Conservation (phyloP, 2,113 vertebrate species). For the Anolis carolinensis region DNA sequence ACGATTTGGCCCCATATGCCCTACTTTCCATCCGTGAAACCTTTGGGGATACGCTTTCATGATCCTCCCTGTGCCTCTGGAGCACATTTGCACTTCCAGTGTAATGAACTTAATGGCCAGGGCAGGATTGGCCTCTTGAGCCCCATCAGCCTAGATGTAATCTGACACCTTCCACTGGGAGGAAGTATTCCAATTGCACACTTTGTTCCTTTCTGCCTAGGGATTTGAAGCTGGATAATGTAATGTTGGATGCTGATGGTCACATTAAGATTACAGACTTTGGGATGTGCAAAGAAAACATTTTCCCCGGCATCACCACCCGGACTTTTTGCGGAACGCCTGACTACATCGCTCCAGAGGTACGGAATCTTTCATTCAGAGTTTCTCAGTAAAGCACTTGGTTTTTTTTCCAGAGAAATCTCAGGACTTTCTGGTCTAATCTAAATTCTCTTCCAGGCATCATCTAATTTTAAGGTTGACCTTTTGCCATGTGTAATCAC, state of each 20-base stretch:
- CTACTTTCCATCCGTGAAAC: too few species aligned
- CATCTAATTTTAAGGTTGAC: background rate
- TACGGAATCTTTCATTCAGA: conserved; percentile 44
- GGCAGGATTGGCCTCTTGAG: background rate
- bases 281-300: conserved; percentile 91
- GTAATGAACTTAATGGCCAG: background rate
- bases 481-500: background rate
- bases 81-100: too few species aligned
- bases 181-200: background rate
- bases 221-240: conserved; percentile 92
- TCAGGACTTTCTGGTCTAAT: background rate
- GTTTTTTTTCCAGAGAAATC: background rate
- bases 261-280: conserved; percentile 94
- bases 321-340: conserved; percentile 92
- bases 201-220: conserved; percentile 60
- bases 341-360: conserved; percentile 92
- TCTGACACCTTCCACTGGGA: background rate
- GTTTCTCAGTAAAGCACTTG: too few species aligned
- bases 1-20: too few species aligned
- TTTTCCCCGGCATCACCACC: conserved; percentile 84
- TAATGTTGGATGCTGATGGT: conserved; percentile 88
- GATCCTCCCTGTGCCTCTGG: background rate
- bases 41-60: too few species aligned
- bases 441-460: background rate
- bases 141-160: background rate